Base-by-base conservation (phyloP, 2,113 vertebrate genomes). In the Poecilia latipinna region DNA sequence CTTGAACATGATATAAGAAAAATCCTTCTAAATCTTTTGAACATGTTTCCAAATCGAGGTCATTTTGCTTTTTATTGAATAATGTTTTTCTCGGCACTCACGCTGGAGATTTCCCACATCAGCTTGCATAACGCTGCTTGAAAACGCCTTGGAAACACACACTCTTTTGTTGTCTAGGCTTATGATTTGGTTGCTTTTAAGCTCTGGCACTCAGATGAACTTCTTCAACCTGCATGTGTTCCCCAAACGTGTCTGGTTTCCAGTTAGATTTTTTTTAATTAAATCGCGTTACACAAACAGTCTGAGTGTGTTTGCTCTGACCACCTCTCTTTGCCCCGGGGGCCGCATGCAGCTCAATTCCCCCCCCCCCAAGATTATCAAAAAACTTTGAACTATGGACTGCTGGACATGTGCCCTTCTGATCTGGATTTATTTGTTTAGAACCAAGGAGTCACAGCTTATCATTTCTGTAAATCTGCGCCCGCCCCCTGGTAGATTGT, bases 371-470 rank as follows among this genome's bases (percentile, higher is more conserved):
- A n/a, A 28, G 32, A 51, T 65, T 65, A 74, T 74, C 72, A 60
- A 19, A 63, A 29, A 0, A 24, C n/a, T 64, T 37, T 82, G 89
- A 70, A 87, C 92, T 91, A 71, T 89, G 86, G 82, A 88, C 89
- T 61, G 31, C 57, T 62, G 72, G 39, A 71, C 68, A 68, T 12
- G 3, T 71, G 35, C 13, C 19, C 54, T 42, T 77, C 15, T 32
- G 77, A 76, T 68, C 73, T 4, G 61, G 81, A 51, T 72, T 65
- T 72, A 44, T 73, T 65, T 75, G 71, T 85, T 79, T 85, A 68
- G 74, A 88, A 17, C 71, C 82, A 6, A 84, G 74, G 28, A 68
- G 66, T 39, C 54, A 4, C 48, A 86, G 66, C 68, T 29, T 32
- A 51, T 82, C 80, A 65, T 2, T 73, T 61, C 29, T 65, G 87